These are phyloP conservation scores for Pseudococcus longispinus DNA, from an alignment of 2,888 invertebrate species.

Conservation along the genomic window DNA sequence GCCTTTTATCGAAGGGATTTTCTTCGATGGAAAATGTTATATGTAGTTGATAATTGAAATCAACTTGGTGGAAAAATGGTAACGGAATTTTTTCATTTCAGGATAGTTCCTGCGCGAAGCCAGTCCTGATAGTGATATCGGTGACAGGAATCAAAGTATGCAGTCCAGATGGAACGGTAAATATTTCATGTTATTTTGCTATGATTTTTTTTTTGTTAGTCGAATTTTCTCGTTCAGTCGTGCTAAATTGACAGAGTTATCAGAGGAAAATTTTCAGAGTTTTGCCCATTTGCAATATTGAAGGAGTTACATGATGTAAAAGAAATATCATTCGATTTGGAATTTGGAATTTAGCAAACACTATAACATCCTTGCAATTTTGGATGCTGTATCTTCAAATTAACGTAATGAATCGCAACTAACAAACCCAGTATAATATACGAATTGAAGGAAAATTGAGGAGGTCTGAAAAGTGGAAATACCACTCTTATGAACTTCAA, in stretches of 20 bases:
- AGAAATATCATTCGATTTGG: no score
- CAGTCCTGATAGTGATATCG: conserved; percentile 77
- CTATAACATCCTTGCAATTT: no score
- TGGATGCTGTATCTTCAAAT: no score
- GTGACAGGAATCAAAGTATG: conserved; percentile 83
- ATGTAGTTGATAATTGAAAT: not conserved
- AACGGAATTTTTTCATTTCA: conserved; percentile 11
- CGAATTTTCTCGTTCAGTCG: not conserved
- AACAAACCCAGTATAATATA: no score
- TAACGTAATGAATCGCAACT: no score
- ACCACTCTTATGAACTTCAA: no score
- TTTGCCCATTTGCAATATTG: no score
- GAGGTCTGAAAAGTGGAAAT: no score
- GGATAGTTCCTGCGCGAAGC: conserved; percentile 67
- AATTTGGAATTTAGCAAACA: no score
- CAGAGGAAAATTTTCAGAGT: not conserved
- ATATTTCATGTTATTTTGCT: conserved; percentile 59
- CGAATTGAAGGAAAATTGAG: no score
- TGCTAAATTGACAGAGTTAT: no score
- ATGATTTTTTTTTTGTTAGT: not conserved
- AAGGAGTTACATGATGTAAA: no score
- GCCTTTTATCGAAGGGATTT: not conserved
- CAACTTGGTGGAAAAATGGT: not conserved
- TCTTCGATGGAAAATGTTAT: not conserved
- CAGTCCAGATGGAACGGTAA: conserved; percentile 82